Conservation (phyloP, 2,113 vertebrate genomes). For the Lamprologus lemairii region DNA sequence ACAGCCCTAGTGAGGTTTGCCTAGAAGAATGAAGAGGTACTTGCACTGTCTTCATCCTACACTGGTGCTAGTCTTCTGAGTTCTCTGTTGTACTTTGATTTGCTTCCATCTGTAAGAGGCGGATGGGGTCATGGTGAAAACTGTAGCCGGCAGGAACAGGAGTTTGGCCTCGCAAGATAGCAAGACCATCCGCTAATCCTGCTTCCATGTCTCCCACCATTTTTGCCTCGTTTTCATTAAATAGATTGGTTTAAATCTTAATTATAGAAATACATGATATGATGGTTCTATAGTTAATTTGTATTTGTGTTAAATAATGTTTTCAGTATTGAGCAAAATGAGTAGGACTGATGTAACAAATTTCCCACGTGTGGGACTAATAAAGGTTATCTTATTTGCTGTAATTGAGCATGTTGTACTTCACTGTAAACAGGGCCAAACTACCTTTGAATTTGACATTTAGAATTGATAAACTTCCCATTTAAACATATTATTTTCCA, state of each 20-base stretch:
- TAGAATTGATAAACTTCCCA: background rate
- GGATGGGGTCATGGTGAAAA: fast-evolving
- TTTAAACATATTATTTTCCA: background rate
- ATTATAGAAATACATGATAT: fast-evolving
- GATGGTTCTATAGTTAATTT: background rate
- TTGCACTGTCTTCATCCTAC: background rate
- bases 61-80: background rate
- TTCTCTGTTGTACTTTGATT: background rate
- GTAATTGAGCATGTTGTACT: background rate
- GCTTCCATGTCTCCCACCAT: background rate
- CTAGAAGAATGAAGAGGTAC: background rate
- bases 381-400: background rate
- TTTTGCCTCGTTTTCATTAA: background rate
- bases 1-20: background rate
- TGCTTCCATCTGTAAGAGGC: background rate
- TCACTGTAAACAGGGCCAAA: fast-evolving
- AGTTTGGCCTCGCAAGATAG: background rate
- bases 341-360: background rate
- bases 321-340: background rate
- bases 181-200: background rate
- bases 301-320: background rate
- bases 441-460: background rate
- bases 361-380: background rate
- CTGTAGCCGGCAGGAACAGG: background rate
- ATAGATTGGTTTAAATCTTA: background rate